Evolutionary conservation across 1,140 invertebrate genomes (phyloP).

Genomic region (Papilio dardanus): DNA sequence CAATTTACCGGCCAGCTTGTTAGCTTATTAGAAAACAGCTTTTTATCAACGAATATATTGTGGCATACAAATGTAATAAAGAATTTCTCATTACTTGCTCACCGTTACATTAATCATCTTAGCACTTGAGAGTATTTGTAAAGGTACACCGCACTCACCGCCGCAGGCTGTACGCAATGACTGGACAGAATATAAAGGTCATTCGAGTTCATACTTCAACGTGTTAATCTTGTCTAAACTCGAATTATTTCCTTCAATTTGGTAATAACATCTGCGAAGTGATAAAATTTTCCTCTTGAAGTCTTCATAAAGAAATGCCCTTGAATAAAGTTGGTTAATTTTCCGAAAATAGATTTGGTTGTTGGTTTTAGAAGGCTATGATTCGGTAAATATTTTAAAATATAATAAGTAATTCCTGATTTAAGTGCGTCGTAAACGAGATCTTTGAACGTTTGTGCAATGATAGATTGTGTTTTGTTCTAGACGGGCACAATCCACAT

Average conservation of each 20-base stretch:
- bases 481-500: constrained; percentile 81
- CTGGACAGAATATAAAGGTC: constrained; percentile 57
- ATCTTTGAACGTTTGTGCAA: neutral
- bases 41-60: constrained; percentile 4
- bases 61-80: constrained; percentile 5
- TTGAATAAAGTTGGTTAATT: too few species aligned
- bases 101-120: constrained; percentile 31
- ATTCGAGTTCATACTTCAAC: constrained; percentile 55
- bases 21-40: constrained; percentile 4
- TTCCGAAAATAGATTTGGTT: too few species aligned
- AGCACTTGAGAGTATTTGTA: constrained; percentile 27
- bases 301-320: too few species aligned
- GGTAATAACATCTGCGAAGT: neutral
- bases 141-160: constrained; percentile 39
- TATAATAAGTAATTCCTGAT: neutral
- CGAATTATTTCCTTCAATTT: neutral
- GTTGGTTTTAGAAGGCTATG: too few species aligned
- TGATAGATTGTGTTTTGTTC: constrained; percentile 34
- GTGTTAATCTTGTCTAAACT: neutral
- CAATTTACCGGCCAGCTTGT: constrained; percentile 1
- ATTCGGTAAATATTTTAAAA: too few species aligned
- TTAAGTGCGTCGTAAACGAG: neutral
- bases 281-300: neutral
- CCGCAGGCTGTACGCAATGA: constrained; percentile 49
- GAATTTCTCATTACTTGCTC: constrained; percentile 26